Evolutionary conservation across 2,797 vertebrate species (phyloP), one percentile per base, ranked within the genome.

Genomic region (Halcyon smyrnensis): DNA sequence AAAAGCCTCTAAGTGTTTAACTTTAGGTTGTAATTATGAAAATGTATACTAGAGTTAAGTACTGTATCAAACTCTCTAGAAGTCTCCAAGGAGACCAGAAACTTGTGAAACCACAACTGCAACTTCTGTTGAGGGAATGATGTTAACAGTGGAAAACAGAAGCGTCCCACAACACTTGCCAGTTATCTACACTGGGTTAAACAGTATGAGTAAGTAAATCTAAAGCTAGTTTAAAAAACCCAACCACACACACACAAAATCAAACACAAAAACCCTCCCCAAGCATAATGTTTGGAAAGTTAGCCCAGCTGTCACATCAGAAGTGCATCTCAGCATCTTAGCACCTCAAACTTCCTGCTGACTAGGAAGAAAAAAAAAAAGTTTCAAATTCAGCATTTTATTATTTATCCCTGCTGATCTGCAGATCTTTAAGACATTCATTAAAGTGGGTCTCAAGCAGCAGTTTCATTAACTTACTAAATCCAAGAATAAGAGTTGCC

Each of bases 401-500:
- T 74, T 85, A 84, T 70, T 80, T 93, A 76, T 74, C 56, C 91
- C 43, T 67, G 64, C 51, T 85, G 84, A 96, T 83, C 43, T 45
- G 78, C 71, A 93, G 78, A 89, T 89, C 70, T 86, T 90, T 57
- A 82, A 89, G 87, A 63, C 71, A 45, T 63, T 89, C 43, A 82
- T 37, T 92, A 62, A 81, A 95, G 53, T 17, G 4, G 28, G 34
- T 65, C 88, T 89, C 86, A 81, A 88, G 62, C 53, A 93, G 77
- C 30, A 20, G 70, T 90, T 87, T 93, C 81, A 76, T 78, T 91
- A 74, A 69, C 51, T 91, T 85, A 94, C 46, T 92, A 95, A 93
- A 92, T 39, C 64, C 51, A 96, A 87, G 78, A 95, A 73, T 18
- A 82, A 92, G 79, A 87, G 69, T 63, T 60, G 57, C 75, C 75